Evolutionary conservation across 1,140 invertebrate species (phyloP).

Genomic region (Apis florea): DNA sequence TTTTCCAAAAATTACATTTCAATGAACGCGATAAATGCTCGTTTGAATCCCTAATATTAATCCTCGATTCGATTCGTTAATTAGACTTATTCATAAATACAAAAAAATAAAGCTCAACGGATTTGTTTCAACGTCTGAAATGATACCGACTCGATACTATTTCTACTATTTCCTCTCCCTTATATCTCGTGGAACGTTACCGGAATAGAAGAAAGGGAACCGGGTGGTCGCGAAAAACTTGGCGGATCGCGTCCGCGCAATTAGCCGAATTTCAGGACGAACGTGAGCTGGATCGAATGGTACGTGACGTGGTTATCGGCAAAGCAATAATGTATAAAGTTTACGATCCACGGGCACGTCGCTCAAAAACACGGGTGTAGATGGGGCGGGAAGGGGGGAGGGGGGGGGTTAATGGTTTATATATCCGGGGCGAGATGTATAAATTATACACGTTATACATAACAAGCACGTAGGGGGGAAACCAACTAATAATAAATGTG

Average conservation of each 20-base stretch:
- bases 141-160: no score
- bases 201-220: background rate
- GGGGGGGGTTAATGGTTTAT: background rate
- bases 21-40: no score
- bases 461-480: constrained; percentile 53
- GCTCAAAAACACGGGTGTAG: constrained; percentile 65
- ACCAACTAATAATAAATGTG: constrained; percentile 24
- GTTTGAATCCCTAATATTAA: no score
- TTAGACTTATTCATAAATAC: no score
- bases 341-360: constrained; percentile 74
- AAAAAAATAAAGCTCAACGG: no score
- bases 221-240: background rate
- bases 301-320: constrained; percentile 75
- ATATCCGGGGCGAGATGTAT: constrained; percentile 53
- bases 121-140: no score
- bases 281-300: constrained; percentile 51
- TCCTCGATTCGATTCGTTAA: no score
- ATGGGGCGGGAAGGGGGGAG: constrained; percentile 57
- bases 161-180: background rate
- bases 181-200: background rate
- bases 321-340: constrained; percentile 80
- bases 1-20: no score
- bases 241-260: background rate
- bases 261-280: constrained; percentile 35
- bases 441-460: constrained; percentile 71